Conservation (phyloP, 2,113 vertebrate genomes). For the Cyrtonyx montezumae region DNA sequence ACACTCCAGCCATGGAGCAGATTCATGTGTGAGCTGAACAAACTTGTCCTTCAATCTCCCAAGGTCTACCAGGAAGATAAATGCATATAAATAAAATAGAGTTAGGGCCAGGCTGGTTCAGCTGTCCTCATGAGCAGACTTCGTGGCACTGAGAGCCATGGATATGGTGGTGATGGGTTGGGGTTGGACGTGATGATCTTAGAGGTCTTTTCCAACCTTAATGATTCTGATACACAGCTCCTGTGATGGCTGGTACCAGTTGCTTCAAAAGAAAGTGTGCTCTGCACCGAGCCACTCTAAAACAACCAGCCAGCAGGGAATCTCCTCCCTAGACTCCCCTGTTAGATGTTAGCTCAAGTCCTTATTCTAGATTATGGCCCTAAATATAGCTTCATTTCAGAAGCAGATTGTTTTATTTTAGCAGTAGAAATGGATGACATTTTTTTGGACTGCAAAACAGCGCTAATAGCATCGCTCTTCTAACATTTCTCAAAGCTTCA, state of each 20-base stretch:
- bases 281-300: not conserved
- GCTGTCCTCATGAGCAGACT: not conserved
- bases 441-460: not conserved
- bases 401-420: not conserved
- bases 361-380: not conserved
- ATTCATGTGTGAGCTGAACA: not conserved
- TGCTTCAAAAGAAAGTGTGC: not conserved
- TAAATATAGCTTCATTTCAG: not conserved
- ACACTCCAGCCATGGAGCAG: rapidly evolving
- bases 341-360: not conserved
- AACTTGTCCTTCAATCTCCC: not conserved
- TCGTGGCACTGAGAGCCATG: too few species aligned
- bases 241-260: not conserved
- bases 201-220: too few species aligned
- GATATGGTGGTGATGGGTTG: too few species aligned
- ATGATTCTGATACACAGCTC: not conserved
- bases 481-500: not conserved
- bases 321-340: not conserved
- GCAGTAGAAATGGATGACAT: not conserved
- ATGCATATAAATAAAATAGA: not conserved
- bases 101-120: not conserved
- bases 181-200: too few species aligned
- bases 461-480: not conserved
- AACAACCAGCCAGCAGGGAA: not conserved
- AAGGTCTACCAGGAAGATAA: not conserved